phyloP scores from a whole-genome alignment of 2,113 vertebrate genomes.

The Engystomops pustulosus region DNA sequence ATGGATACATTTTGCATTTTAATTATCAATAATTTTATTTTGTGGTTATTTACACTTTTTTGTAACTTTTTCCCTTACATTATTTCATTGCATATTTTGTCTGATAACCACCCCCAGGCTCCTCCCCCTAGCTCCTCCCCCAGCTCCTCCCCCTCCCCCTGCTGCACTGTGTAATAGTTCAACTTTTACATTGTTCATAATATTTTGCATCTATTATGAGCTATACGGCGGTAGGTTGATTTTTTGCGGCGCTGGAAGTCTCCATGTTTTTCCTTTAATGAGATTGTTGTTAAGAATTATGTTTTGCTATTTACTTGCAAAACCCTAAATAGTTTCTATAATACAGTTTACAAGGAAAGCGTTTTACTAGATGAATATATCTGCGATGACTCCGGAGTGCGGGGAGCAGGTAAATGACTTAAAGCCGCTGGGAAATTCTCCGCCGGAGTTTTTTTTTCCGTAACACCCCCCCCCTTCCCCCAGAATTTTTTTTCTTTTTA shows the following conservation, averaged over 20 bases:
- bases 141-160: no score
- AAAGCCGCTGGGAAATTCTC: constrained; percentile 61
- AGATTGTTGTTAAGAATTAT: constrained; percentile 40
- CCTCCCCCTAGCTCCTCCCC: no score
- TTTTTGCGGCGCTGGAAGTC: neutral
- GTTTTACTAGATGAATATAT: constrained; percentile 43
- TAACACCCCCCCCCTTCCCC: neutral
- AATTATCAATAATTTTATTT: no score
- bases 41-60: no score
- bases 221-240: neutral
- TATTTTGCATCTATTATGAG: no score
- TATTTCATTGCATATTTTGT: no score
- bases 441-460: constrained; percentile 60
- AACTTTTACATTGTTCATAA: neutral
- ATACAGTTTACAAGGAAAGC: constrained; percentile 37
- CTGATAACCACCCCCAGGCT: no score
- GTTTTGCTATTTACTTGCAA: constrained; percentile 34
- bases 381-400: constrained; percentile 9
- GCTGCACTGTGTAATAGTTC: no score
- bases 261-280: constrained; percentile 19
- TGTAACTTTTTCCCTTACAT: no score
- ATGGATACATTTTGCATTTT: no score
- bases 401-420: constrained; percentile 53
- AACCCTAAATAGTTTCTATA: constrained; percentile 38
- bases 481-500: constrained; percentile 67